Base-by-base conservation (phyloP, 2,888 invertebrate species). In the Hirtodrosophila trivittata region DNA sequence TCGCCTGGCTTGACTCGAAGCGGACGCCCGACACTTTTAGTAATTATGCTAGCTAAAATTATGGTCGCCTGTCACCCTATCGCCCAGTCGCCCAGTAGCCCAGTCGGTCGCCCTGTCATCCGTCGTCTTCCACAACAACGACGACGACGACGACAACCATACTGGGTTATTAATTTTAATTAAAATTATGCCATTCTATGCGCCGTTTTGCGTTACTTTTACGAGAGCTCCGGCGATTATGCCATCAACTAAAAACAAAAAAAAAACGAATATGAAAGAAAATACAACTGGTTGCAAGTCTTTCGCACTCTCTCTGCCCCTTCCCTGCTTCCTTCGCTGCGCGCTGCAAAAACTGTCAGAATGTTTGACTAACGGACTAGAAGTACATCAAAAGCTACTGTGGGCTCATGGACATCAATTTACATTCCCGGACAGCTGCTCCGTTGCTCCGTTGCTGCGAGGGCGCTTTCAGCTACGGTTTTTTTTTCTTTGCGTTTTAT, bases 141-240 rank as follows among this genome's bases (percentile, higher is more conserved):
- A 12, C 1, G n/a, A 13, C 42, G 14, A 18, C 13, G 32, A 62
- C 39, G 56, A 41, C 57, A 45, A 54, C 38, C 64, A 51, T 65
- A 59, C 55, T 58, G 64, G 69, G 87, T 78, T 87, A 84, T 84
- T 84, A 84, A 84, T 87, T 86, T 87, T 85, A 87, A 84, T 87
- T 87, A 83, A 83, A 87, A 81, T 75, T 85, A 82, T 82, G 73
- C 66, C 83, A 73, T 72, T 75, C 75, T 64, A 64, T 77, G 84
- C 66, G 51, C 52, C 62, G 49, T 42, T 35, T 30, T 43, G 39
- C 33, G 21, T 25, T 37, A 43, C 60, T 56, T 46, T 46, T 46
- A 45, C 56, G 37, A 67, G 41, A 58, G 52, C 38, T 30, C 26
- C 38, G 26, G 45, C 64, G 81, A 76, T 71, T 82, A 66, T 66